Evolutionary conservation across 2,888 invertebrate genomes (phyloP), one percentile per base, ranked within the genome.

Genomic region (Philaethria dido): DNA sequence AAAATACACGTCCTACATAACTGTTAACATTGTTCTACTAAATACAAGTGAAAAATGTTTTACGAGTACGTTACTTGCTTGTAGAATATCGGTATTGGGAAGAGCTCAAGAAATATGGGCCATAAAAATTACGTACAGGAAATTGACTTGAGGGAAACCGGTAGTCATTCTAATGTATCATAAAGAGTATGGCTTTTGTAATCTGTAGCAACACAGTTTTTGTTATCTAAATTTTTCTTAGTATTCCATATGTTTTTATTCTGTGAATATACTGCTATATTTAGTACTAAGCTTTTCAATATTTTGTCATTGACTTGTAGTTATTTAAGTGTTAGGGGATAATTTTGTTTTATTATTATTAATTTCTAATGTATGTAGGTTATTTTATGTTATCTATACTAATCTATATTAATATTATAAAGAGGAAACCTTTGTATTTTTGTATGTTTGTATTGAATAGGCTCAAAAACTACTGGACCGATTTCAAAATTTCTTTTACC

Each of bases 71-170:
- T 39, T 57, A 22, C 39, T 39, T n/a, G 3, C 22, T 39, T 20
- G 39, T 14, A 57, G n/a, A 11, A n/a, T 59, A 59, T 42, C 45
- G 45, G 52, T 52, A 68, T 64, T 64, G 59, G 54, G 45, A 52
- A 64, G 42, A 60, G 44, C 39, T 63, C 52, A 64, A 60, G 60
- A 44, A 42, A 64, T 64, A 68, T 59, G 63, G 45, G 20, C 66
- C 50, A 64, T 60, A 68, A 68, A 63, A 68, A 68, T 64, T 64
- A 68, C 54, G 25, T 60, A 64, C 54, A 68, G 68, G 64, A 64
- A 61, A 68, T 68, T 64, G 60, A 54, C 52, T 61, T n/a, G 25
- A 45, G 42, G 48, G 13, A 55, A 64, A 59, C n/a, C 59, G 63
- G 29, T n/a, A 62, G 57, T 47, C 14, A 47, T 55, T 57, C 39